These are phyloP conservation scores for Lottia gigantea DNA, from an alignment of 2,888 invertebrate genomes.

Conservation along the genomic window DNA sequence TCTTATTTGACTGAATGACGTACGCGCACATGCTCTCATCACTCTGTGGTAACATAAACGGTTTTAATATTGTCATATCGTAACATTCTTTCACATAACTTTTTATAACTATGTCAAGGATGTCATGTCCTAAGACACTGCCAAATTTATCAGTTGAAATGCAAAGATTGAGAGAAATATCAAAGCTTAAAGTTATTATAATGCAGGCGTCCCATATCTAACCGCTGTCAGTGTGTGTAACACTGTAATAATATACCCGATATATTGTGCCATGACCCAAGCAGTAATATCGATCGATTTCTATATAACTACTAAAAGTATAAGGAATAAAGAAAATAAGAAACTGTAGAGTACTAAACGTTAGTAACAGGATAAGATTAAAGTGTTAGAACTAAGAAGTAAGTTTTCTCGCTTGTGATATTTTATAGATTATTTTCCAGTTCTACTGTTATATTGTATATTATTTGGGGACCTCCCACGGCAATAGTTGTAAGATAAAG, in stretches of 20 bases:
- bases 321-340: conserved; percentile 7
- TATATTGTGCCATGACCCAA: conserved; percentile 7
- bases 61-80: conserved; percentile 1
- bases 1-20: neutral
- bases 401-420: too few species aligned
- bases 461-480: conserved; percentile 6
- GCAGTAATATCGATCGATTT: conserved; percentile 6
- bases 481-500: neutral
- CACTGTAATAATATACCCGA: neutral
- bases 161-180: too few species aligned
- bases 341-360: neutral
- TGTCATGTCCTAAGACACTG: neutral
- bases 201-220: too few species aligned
- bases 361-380: neutral
- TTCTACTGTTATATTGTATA: neutral
- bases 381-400: too few species aligned
- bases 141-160: too few species aligned
- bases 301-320: neutral
- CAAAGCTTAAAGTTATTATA: too few species aligned
- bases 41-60: conserved; percentile 6
- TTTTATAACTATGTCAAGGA: neutral
- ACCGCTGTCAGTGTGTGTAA: neutral
- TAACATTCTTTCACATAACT: conserved; percentile 6
- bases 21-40: neutral
- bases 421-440: too few species aligned